These are phyloP conservation scores for Campoplex capitator DNA, from an alignment of 2,888 invertebrate species.

Conservation along the genomic window DNA sequence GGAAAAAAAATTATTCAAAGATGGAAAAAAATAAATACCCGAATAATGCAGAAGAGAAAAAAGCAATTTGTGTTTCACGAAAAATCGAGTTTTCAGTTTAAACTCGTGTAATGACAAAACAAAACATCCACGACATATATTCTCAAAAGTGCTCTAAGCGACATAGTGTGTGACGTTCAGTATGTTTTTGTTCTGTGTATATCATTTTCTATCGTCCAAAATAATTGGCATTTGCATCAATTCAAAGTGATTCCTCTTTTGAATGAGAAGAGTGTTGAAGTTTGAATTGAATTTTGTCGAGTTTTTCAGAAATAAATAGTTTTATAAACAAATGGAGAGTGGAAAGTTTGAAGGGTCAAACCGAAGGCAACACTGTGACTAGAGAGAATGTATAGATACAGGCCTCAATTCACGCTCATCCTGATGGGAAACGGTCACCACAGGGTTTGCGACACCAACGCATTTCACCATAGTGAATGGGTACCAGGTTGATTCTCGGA, in stretches of 20 bases:
- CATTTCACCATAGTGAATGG: conserved; percentile 19
- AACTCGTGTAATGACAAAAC: too few relatives aligned
- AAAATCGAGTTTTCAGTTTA: too few relatives aligned
- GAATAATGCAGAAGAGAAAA: not conserved
- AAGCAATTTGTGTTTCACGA: not conserved
- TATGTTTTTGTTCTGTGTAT: not conserved
- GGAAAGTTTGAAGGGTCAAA: conserved; percentile 1
- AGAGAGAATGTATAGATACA: not conserved
- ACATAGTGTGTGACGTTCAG: not conserved
- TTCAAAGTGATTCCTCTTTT: not conserved
- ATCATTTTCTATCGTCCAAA: not conserved
- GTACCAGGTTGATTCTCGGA: conserved; percentile 17
- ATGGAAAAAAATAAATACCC: not conserved
- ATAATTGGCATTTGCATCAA: not conserved
- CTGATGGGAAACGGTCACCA: conserved; percentile 16
- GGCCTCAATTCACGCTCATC: not conserved
- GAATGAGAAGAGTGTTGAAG: not conserved
- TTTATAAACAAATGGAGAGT: not conserved
- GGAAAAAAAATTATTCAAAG: too few relatives aligned
- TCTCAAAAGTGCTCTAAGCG: not conserved
- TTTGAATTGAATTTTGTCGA: not conserved
- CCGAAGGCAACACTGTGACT: not conserved
- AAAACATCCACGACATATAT: not conserved
- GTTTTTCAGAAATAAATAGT: not conserved
- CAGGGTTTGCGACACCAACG: not conserved